phyloP scores from a whole-genome alignment of 2,888 invertebrate species.

The Galeruca laticollis region DNA sequence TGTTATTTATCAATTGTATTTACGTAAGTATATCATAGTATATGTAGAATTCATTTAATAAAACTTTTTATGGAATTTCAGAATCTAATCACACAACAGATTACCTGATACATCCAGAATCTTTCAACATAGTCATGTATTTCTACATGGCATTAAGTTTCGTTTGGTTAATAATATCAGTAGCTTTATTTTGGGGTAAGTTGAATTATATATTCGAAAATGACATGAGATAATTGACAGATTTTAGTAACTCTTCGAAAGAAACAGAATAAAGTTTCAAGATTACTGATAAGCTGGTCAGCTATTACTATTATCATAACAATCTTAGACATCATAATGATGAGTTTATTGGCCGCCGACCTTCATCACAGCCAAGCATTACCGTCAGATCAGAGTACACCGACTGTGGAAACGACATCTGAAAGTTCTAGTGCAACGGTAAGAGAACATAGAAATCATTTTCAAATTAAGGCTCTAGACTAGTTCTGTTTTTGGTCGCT shows the following conservation, averaged over 20 bases:
- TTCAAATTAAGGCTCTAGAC: background rate
- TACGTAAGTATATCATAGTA: slow-evolving; percentile 29
- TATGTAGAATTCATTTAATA: background rate
- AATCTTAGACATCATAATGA: slow-evolving; percentile 34
- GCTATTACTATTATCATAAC: slow-evolving; percentile 32
- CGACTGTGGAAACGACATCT: background rate
- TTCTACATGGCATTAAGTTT: slow-evolving; percentile 34
- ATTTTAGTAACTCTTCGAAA: slow-evolving; percentile 36
- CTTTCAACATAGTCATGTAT: slow-evolving; percentile 40
- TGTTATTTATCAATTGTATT: slow-evolving; percentile 27
- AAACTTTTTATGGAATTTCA: background rate
- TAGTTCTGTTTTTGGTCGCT: too few species aligned
- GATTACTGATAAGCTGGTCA: slow-evolving; percentile 30
- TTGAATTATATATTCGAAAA: too few species aligned
- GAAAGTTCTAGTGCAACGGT: too few species aligned
- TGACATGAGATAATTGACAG: background rate
- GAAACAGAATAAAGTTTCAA: slow-evolving; percentile 29
- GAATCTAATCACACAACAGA: slow-evolving; percentile 3
- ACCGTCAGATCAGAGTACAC: background rate
- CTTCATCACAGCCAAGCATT: slow-evolving; percentile 22
- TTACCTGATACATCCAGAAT: slow-evolving; percentile 25
- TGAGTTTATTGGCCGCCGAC: slow-evolving; percentile 40
- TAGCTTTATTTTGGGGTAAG: slow-evolving; percentile 42
- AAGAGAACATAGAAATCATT: background rate
- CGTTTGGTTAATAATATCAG: slow-evolving; percentile 35